These are phyloP conservation scores for Pholis gunnellus DNA, from an alignment of 2,113 vertebrate genomes.

Conservation along the genomic window DNA sequence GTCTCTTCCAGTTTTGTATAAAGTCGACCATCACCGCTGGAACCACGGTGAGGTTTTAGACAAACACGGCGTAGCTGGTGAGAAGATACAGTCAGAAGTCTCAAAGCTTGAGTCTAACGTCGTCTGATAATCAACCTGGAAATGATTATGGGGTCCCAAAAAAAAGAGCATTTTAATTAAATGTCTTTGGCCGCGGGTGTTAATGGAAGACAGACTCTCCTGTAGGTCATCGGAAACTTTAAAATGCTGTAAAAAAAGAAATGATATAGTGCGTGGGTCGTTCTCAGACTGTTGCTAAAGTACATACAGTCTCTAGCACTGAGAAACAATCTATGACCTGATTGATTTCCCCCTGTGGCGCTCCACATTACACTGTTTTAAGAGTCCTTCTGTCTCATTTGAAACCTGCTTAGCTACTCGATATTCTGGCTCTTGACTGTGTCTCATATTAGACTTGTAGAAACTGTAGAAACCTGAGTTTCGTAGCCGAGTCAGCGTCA, in stretches of 20 bases:
- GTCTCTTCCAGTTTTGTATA: constrained; percentile 64
- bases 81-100: constrained; percentile 13
- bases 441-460: not conserved
- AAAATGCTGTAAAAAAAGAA: not conserved
- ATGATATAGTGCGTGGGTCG: not conserved
- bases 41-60: constrained; percentile 71
- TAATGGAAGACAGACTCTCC: too few relatives aligned
- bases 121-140: not conserved
- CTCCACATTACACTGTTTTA: not conserved
- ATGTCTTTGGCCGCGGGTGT: not conserved
- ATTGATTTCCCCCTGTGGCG: not conserved
- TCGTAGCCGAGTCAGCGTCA: not conserved
- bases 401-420: not conserved
- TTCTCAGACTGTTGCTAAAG: not conserved
- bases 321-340: not conserved
- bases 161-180: not conserved
- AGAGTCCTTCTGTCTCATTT: not conserved
- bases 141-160: not conserved
- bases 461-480: not conserved
- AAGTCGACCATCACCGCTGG: constrained; percentile 52
- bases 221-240: not conserved
- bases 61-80: not conserved
- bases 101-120: not conserved
- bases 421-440: not conserved
- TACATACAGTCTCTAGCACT: not conserved